Conservation (phyloP, 2,888 invertebrate genomes). For the Spodoptera exigua region DNA sequence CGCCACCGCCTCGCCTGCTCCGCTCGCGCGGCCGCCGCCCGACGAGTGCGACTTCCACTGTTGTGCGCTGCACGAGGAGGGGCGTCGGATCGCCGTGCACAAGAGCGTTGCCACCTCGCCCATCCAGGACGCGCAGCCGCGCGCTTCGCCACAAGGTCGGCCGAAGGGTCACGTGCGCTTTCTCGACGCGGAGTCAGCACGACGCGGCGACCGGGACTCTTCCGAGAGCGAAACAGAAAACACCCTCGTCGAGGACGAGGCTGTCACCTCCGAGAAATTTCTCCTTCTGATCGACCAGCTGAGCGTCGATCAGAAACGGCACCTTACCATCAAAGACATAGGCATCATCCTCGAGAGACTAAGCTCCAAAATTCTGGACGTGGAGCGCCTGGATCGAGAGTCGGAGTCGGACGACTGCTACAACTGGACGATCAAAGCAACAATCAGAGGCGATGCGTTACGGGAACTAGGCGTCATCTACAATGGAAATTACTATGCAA, state of each 20-base stretch:
- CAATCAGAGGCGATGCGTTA: slow-evolving; percentile 96
- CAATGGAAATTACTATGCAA: slow-evolving; percentile 98
- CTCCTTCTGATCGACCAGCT: slow-evolving; percentile 97
- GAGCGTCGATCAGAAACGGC: slow-evolving; percentile 97
- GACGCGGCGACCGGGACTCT: slow-evolving; percentile 93
- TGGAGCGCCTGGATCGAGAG: slow-evolving; percentile 97
- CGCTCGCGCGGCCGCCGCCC: slow-evolving; percentile 89
- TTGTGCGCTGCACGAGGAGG: slow-evolving; percentile 97
- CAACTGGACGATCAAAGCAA: slow-evolving; percentile 99
- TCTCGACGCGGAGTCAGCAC: slow-evolving; percentile 92
- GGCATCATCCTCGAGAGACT: slow-evolving; percentile 97
- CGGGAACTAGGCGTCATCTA: slow-evolving; percentile 97
- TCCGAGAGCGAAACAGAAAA: slow-evolving; percentile 98
- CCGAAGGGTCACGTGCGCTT: slow-evolving; percentile 95
- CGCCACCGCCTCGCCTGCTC: slow-evolving; percentile 92
- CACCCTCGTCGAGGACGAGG: slow-evolving; percentile 97
- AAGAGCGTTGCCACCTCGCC: slow-evolving; percentile 98
- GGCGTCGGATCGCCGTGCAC: slow-evolving; percentile 96
- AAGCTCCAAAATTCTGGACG: slow-evolving; percentile 97
- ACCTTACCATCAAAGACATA: slow-evolving; percentile 97
- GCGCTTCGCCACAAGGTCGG: slow-evolving; percentile 91
- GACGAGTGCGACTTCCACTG: slow-evolving; percentile 99
- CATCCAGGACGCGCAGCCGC: slow-evolving; percentile 93
- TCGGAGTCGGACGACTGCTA: slow-evolving; percentile 98
- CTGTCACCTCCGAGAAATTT: slow-evolving; percentile 96